Base-by-base conservation (phyloP, 2,888 invertebrate genomes). In the Panopea generosa region DNA sequence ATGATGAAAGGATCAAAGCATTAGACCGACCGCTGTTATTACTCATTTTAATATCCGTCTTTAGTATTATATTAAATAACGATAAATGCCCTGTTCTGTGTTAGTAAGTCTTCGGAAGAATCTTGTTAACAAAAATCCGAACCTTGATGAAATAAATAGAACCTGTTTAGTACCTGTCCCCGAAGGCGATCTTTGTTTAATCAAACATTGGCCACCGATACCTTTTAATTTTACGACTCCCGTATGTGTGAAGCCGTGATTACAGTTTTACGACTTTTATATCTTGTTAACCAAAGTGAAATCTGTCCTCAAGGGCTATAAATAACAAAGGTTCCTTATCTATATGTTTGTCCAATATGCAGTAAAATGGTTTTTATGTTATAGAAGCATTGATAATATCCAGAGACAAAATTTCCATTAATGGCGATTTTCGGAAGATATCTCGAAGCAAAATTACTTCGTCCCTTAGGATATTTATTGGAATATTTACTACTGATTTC, bases 181-280 rank as follows among this genome's bases (percentile, higher is more conserved):
- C 59, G 20, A 6, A 20, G 69, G 69, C 69, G 20, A 55, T 20
- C 16, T n/a, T 24, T 38, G 20, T 57, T 49, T 43, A 57, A 63
- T 70, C 57, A 49, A 33, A 62, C 62, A 61, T 38, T 38, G 70
- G 49, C 47, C 63, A 57, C 38, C 29, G 57, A 70, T 63, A 70
- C 70, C 63, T 70, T 63, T 70, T 70, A 70, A 45, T 70, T 70
- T 70, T 70, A 70, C 22, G 62, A 52, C 50, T 18, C 6, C 26
- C 26, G 40, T 62, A 70, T 62, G 70, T 70, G 70, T 70, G 70
- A 70, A 70, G 14, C 33, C 26, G 33, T 29, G 70, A 70, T 70
- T 70, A 70, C 62, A 38, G n/a, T 62, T 70, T 70, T 70, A 70
- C 33, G 38, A 57, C 57, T 18, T 43, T 29, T 62, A 33, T 62